These are phyloP conservation scores for western clawed frog (Xenopus tropicalis) DNA, from an alignment of 2,113 vertebrate species.

Conservation along the genomic window UCB_Xtro_10.0 CM004451.2:17779001-17779500, in stretches of 20 bases:
- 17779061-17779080: too few species aligned
- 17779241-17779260: neutral
- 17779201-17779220: neutral
- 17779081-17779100: neutral
- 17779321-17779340: neutral
- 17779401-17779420: neutral
- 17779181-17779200: neutral
- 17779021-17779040: too few species aligned
- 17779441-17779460: neutral
- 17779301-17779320: constrained; percentile 1
- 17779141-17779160: constrained; percentile 6
- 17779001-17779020: too few species aligned
- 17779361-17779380: neutral
- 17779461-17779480: neutral
- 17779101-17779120: too few species aligned
- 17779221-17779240: neutral
- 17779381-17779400: neutral
- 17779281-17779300: neutral
- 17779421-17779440: neutral
- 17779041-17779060: too few species aligned
- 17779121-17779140: neutral
- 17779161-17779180: neutral
- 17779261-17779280: neutral
- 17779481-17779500: neutral
- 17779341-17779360: neutral